Evolutionary conservation across 1,140 invertebrate genomes (phyloP), one percentile per base, ranked within the genome.

Genomic region (Hypothenemus hampei): DNA sequence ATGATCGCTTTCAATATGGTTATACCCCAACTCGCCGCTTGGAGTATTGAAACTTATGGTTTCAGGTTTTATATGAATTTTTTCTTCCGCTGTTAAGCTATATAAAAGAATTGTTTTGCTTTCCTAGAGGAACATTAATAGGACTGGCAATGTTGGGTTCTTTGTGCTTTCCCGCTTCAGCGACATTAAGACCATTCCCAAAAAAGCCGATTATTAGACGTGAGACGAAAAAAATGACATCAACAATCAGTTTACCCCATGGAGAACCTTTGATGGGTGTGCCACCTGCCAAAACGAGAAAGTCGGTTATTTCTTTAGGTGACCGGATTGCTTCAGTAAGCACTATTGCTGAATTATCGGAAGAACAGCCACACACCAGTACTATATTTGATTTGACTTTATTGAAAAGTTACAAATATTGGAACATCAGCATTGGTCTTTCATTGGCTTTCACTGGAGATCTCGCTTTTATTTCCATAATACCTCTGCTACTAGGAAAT

Each of bases 151-250:
- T 74, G 11, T 69, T 87, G 22, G 78, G 80, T 33, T 69, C 81
- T 0, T 77, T 88, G 60, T 75, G 76, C 0, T 62, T 87, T 4
- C 69, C 81, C n/a, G 84, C 80, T 5, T 77, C 82, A 57, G 60
- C 78, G 3, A 64, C 82, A 3, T 77, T 88, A 65, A 81, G 79
- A 62, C 82, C 82, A n/a, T n/a, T n/a, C n/a, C n/a, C n/a, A n/a
- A n/a, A n/a, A n/a, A n/a, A n/a, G n/a, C n/a, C n/a, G n/a, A n/a
- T n/a, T n/a, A n/a, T n/a, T n/a, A n/a, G n/a, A n/a, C n/a, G n/a
- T n/a, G n/a, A n/a, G n/a, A n/a, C n/a, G n/a, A n/a, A n/a, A n/a
- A n/a, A n/a, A n/a, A n/a, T n/a, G n/a, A n/a, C n/a, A n/a, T n/a
- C n/a, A n/a, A n/a, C n/a, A n/a, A n/a, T n/a, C n/a, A n/a, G n/a